Conservation (phyloP, 2,888 invertebrate species). For the Eledona agricola region DNA sequence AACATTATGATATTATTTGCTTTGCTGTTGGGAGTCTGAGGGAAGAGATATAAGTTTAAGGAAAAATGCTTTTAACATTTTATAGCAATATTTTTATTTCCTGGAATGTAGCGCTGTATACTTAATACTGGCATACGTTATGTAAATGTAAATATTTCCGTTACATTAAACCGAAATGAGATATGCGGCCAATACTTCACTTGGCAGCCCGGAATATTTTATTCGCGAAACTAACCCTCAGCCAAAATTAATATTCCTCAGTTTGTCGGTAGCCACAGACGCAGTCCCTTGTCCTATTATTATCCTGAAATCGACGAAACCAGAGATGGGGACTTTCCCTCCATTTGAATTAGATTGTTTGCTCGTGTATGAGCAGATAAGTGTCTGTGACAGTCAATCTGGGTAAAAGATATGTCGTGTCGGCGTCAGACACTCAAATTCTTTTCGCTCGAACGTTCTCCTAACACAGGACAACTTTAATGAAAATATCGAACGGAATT, state of each 20-base stretch:
- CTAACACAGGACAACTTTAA: constrained; percentile 2
- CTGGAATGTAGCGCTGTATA: constrained; percentile 34
- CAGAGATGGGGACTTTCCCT: constrained; percentile 4
- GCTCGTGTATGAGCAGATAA: constrained; percentile 31
- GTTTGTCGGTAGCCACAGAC: constrained; percentile 1
- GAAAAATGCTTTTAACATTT: constrained; percentile 37
- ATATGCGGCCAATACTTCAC: constrained; percentile 24
- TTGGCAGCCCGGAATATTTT: not conserved
- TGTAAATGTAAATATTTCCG: constrained; percentile 36
- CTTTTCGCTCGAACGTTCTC: constrained; percentile 4
- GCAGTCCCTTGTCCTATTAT: constrained; percentile 2
- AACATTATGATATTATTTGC: constrained; percentile 38
- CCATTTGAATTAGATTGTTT: constrained; percentile 25
- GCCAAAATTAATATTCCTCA: not conserved
- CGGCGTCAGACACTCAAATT: constrained; percentile 10
- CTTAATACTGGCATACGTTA: constrained; percentile 36
- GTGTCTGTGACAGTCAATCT: constrained; percentile 33
- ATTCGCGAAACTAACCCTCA: not conserved
- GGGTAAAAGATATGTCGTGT: constrained; percentile 23
- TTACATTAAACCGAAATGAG: constrained; percentile 33
- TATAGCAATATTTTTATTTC: constrained; percentile 36
- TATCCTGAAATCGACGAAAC: constrained; percentile 7
- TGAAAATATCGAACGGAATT: constrained; percentile 9
- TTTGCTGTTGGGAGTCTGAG: constrained; percentile 20
- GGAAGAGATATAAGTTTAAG: constrained; percentile 29